Base-by-base conservation (phyloP, 2,113 vertebrate genomes). In the Butorides virescens region DNA sequence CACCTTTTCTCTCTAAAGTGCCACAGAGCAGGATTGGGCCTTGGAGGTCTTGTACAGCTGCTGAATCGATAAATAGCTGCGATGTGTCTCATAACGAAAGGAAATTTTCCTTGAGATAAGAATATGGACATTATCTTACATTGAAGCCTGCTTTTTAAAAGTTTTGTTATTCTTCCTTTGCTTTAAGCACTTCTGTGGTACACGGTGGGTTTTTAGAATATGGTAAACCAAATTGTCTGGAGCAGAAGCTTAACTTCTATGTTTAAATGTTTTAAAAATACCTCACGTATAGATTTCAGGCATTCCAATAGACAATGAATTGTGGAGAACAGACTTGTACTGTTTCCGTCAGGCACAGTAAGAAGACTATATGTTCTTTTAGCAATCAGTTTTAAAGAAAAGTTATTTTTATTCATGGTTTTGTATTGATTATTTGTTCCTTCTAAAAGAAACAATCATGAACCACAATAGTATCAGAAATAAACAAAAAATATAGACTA, bases 361-460 rank as follows among this genome's bases (percentile, higher is more conserved):
- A 96, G 86, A 92, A 97, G 88, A 96, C 97, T 95, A 42, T 78
- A 83, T 97, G 94, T 97, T 96, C 96, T 94, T 97, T 96, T 96
- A 97, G 96, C 91, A 96, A 94, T 93, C 93, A 95, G 81, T 88
- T 95, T 96, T 97, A 96, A 97, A 96, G 96, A 97, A 96, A 97
- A 97, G 97, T 94, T 98, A 98, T 98, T 98, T 98, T 97, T 98
- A 96, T 93, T 97, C 96, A 96, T 90, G 96, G 97, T 61, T 97
- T 97, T 88, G 3, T 97, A 98, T 98, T 94, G 97, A 98, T 98
- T 98, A 96, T 97, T 96, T 98, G 95, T 98, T 91, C 93, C 94
- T 95, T 90, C 96, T 97, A 97, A 97, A 97, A 97, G 94, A 97
- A 97, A 93, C 93, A 96, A 94, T 86, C 72, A 93, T 74, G 97